A percentile compares a stretch with the other conserved stretches of the same genome.
Evolutionary conservation across 1,140 invertebrate genomes (phyloP).

Genomic region (Bombus superbus): DNA sequence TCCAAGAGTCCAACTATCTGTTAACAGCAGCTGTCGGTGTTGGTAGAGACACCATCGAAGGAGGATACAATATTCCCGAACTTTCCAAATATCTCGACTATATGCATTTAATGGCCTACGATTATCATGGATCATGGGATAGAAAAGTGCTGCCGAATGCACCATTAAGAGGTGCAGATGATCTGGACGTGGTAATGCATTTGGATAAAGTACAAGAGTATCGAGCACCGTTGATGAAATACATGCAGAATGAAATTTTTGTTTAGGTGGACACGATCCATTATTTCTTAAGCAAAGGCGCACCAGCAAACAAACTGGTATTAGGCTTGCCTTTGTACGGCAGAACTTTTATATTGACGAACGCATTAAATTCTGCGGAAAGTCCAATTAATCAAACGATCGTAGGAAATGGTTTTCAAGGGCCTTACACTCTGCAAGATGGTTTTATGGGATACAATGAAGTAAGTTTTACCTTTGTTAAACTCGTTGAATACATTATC

Average conservation of each 20-base stretch:
- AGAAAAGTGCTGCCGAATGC: conserved; percentile 89
- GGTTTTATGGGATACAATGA: conserved; percentile 96
- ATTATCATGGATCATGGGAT: conserved; percentile 95
- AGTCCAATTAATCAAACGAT: conserved; percentile 80
- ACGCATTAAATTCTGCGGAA: conserved; percentile 54
- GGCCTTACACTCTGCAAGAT: conserved; percentile 89
- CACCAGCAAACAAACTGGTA: conserved; percentile 89
- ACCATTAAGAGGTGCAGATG: conserved; percentile 81
- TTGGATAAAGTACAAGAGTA: not conserved
- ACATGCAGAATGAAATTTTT: not conserved
- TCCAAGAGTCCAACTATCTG: conserved; percentile 83
- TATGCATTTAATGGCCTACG: conserved; percentile 95
- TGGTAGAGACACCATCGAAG: conserved; percentile 87
- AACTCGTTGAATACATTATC: not conserved
- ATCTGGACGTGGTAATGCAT: conserved; percentile 84
- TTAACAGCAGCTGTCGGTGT: conserved; percentile 91
- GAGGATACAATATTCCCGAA: conserved; percentile 89
- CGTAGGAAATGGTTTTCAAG: conserved; percentile 86
- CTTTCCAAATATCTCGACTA: conserved; percentile 90
- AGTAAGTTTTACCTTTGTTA: conserved; percentile 77
- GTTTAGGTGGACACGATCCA: conserved; percentile 88
- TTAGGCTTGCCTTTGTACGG: conserved; percentile 93
- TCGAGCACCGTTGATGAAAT: not conserved
- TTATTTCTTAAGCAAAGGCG: conserved; percentile 88
- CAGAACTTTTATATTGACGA: conserved; percentile 87